Evolutionary conservation across 2,888 invertebrate species (phyloP).

Genomic region (Amiota communis): DNA sequence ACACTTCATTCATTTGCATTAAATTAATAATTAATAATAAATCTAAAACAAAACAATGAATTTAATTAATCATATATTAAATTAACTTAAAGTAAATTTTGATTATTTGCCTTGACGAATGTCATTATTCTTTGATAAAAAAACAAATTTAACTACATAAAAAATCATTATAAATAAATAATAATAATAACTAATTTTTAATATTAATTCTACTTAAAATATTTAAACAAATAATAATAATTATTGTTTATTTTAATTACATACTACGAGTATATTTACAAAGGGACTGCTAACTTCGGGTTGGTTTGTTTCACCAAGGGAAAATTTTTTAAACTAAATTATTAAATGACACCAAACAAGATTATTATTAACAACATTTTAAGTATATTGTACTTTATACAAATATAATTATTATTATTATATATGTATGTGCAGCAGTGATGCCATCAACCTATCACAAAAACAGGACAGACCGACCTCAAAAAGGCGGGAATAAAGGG

Average conservation of each 20-base stretch:
- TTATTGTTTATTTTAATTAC: too few relatives aligned
- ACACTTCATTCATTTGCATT: constrained; percentile 42
- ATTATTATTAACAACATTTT: constrained; percentile 32
- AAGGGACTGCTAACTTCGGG: too few relatives aligned
- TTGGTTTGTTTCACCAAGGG: too few relatives aligned
- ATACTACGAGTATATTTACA: too few relatives aligned
- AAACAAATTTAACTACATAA: constrained; percentile 26
- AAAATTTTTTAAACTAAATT: constrained; percentile 32
- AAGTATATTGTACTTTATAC: constrained; percentile 55
- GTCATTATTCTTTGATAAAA: constrained; percentile 63
- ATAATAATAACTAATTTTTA: constrained; percentile 40
- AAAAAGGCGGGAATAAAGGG: too few relatives aligned
- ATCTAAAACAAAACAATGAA: constrained; percentile 59
- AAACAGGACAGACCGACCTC: too few relatives aligned
- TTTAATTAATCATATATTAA: constrained; percentile 43
- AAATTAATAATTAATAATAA: constrained; percentile 38
- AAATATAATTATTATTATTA: constrained; percentile 52
- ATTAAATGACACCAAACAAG: constrained; percentile 57
- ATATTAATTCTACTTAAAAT: constrained; percentile 45
- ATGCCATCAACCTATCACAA: too few relatives aligned
- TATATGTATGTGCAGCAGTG: too few relatives aligned
- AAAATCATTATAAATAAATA: constrained; percentile 22
- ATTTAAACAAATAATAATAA: constrained; percentile 39
- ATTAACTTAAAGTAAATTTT: constrained; percentile 72
- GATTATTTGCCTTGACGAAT: constrained; percentile 55